Evolutionary conservation across 2,113 vertebrate genomes (phyloP).

Genomic region (Pseudopodoces humilis): DNA sequence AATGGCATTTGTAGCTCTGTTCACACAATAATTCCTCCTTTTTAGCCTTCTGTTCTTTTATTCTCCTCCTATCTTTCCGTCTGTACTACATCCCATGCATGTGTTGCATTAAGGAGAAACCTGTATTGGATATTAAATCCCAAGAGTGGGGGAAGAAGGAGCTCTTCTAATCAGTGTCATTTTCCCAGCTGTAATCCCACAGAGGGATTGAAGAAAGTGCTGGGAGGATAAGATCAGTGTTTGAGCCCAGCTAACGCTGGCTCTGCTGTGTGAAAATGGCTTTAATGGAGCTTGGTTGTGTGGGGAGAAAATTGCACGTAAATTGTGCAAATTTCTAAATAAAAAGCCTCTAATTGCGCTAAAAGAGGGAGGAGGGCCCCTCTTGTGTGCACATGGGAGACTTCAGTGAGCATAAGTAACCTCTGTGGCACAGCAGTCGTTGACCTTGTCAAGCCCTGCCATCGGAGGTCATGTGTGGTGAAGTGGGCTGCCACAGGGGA

Average conservation of each 20-base stretch:
- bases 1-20: neutral
- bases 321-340: constrained; percentile 41
- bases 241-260: neutral
- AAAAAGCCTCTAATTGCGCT: constrained; percentile 41
- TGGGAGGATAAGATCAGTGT: neutral
- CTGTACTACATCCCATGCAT: neutral
- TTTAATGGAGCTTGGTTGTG: neutral
- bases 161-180: neutral
- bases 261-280: neutral
- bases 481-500: constrained; percentile 50
- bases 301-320: neutral
- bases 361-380: neutral
- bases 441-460: constrained; percentile 54
- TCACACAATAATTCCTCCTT: neutral
- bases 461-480: constrained; percentile 25
- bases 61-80: neutral
- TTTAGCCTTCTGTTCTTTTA: neutral
- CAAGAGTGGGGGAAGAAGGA: neutral
- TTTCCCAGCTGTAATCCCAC: neutral
- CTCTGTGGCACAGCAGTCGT: constrained; percentile 27
- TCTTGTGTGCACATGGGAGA: neutral
- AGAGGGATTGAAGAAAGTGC: constrained; percentile 16
- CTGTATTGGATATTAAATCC: neutral
- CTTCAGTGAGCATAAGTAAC: constrained; percentile 14
- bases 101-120: neutral